Evolutionary conservation across 2,113 vertebrate genomes (phyloP).

Genomic region (Malurus elegans): DNA sequence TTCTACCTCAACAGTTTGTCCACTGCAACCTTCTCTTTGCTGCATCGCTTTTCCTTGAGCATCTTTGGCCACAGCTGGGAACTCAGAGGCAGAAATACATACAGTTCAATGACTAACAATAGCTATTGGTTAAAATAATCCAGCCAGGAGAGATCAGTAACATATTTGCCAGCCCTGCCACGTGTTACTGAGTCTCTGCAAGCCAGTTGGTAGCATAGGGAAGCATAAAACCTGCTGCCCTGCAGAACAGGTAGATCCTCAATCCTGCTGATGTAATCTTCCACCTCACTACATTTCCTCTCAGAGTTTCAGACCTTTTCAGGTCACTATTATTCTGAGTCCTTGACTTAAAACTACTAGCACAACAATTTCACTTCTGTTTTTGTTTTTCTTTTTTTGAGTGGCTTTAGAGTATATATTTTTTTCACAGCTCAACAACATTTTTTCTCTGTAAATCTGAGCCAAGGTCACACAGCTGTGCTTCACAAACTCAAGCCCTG

Average conservation of each 20-base stretch:
- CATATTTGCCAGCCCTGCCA: background rate
- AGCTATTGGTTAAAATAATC: background rate
- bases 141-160: background rate
- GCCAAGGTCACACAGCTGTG: conserved; percentile 28
- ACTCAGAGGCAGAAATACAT: background rate
- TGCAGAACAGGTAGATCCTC: background rate
- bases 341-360: background rate
- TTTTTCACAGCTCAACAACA: background rate
- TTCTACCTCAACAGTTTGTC: background rate
- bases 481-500: background rate
- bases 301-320: background rate
- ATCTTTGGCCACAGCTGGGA: background rate
- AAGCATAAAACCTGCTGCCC: background rate
- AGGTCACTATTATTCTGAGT: background rate
- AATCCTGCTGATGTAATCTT: background rate
- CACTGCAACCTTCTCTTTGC: background rate
- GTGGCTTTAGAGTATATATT: background rate
- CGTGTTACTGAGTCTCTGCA: background rate
- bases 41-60: background rate
- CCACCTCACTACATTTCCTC: background rate
- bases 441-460: background rate
- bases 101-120: background rate
- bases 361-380: background rate
- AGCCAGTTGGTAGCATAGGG: background rate
- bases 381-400: background rate